These are phyloP conservation scores for Epicampocera succincta DNA, from an alignment of 2,888 invertebrate genomes.

Conservation along the genomic window DNA sequence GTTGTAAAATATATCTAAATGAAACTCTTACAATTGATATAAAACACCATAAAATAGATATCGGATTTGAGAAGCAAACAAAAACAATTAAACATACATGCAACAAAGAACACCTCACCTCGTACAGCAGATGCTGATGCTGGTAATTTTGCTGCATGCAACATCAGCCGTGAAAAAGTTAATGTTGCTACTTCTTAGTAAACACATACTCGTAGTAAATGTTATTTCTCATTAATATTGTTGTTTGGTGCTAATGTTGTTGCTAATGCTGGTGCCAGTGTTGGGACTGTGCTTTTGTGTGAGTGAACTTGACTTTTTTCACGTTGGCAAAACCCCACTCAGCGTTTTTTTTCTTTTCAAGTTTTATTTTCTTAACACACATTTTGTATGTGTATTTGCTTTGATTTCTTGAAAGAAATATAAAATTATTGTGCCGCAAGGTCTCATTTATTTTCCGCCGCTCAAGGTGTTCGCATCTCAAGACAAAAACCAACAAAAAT, in stretches of 20 bases:
- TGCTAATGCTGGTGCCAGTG: constrained; percentile 37
- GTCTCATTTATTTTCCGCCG: constrained; percentile 81
- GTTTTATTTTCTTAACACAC: constrained; percentile 46
- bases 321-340: constrained; percentile 55
- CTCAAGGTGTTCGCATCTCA: constrained; percentile 78
- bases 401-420: constrained; percentile 74
- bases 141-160: not conserved
- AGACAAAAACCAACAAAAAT: constrained; percentile 40
- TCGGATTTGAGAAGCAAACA: constrained; percentile 44
- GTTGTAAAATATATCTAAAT: constrained; percentile 43
- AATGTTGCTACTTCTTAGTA: constrained; percentile 52
- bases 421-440: constrained; percentile 77
- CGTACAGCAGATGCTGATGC: constrained; percentile 21
- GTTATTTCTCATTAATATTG: constrained; percentile 47
- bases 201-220: constrained; percentile 43
- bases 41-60: constrained; percentile 51
- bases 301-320: constrained; percentile 40
- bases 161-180: constrained; percentile 30
- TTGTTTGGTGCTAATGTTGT: constrained; percentile 50
- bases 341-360: constrained; percentile 65
- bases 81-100: constrained; percentile 50
- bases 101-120: constrained; percentile 39
- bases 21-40: constrained; percentile 51
- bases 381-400: constrained; percentile 71
- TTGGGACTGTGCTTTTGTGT: constrained; percentile 13